Evolutionary conservation across 2,113 vertebrate genomes (phyloP), one percentile per base, ranked within the genome.

Genomic region (Ranitomeya imitator): DNA sequence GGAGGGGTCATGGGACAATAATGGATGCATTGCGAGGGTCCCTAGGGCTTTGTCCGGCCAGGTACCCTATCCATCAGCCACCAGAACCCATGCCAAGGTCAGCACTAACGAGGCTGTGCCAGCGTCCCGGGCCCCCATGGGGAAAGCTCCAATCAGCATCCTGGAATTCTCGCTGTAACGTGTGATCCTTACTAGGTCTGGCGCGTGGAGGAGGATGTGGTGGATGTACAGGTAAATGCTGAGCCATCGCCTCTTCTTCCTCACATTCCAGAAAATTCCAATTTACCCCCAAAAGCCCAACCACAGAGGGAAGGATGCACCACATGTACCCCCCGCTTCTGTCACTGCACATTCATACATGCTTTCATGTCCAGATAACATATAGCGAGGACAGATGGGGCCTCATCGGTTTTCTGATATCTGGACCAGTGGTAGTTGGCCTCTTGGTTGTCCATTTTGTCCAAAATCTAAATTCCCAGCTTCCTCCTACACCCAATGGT

Each of bases 31-130:
- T 96, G 81, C 92, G 95, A 91, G 85, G 90, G 91, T 97, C 97
- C 96, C 97, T 74, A 0, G 95, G 95, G 97, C 92, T 95, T 97
- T 95, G 96, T 97, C 96, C 96, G 92, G 96, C 95, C 93, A 94
- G 88, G 26, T 93, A 96, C 95, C 95, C 93, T 93, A 98, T 99
- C 97, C 97, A 97, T 99, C 98, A 99, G 98, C 96, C 95, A 92
- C 92, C 93, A 91, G 74, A 73, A 92, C 95, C 92, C 86, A 93
- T 96, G 96, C 97, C 96, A 96, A 98, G 98, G 98, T 99, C 97
- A 97, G 96, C 94, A 86, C 96, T 99, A 99, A 99, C 96, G 94
- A 99, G 97, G 95, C 95, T 93, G 96, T 94, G 95, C 90, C 94
- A 92, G 96, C 94, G 94, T 96, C 94, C 94, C 85, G 87, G 92